Base-by-base conservation (phyloP, 37 sponge, comb jelly and placozoan genomes). In the Ephydatia muelleri region DNA sequence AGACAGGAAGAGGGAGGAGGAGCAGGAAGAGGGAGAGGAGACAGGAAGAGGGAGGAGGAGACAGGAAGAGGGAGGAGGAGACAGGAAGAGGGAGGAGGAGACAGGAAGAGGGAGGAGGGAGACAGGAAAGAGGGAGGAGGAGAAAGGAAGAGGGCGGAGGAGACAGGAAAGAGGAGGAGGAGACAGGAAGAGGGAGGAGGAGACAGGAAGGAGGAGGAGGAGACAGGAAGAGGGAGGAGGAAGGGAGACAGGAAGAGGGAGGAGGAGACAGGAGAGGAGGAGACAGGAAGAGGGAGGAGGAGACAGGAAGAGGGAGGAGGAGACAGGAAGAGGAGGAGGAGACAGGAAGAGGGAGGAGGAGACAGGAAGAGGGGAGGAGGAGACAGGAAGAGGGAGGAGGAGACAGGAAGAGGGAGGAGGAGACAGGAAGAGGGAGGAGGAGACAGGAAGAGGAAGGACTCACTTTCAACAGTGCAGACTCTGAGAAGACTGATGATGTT, bases 401-500 rank as follows among this genome's bases (percentile, higher is more conserved):
- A 11, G 28, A 4, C 6, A 9, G 11, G 28, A 33, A 31, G 36
- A 22, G 28, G 36, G 32, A 34, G 28, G 6, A 9, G 28, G 25
- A 31, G 11, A 29, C 3, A 29, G 70, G 70, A 29, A 11, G 70
- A 11, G 75, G 23, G 4, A 9, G 5, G 36, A 74, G 33, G 75
- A 11, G 28, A 4, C 6, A 9, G 11, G 28, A 33, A 31, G 36
- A 22, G 28, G 16, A 21, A 28, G 0, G 37, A 77, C 87, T 82
- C 65, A 86, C 84, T 82, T 80, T 82, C 85, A 57, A 87, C 80
- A 32, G 82, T 81, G 48, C 86, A 86, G 48, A 87, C 81, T 79
- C 90, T 71, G 27, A 89, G 65, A 0, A 93, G 80, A 29, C 80
- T 79, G 0, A 93, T 82, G 3, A 93, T 77, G 76, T 89, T 86